These are phyloP conservation scores for Machaerirhynchus nigripectus DNA, from an alignment of 2,113 vertebrate species.

Conservation along the genomic window DNA sequence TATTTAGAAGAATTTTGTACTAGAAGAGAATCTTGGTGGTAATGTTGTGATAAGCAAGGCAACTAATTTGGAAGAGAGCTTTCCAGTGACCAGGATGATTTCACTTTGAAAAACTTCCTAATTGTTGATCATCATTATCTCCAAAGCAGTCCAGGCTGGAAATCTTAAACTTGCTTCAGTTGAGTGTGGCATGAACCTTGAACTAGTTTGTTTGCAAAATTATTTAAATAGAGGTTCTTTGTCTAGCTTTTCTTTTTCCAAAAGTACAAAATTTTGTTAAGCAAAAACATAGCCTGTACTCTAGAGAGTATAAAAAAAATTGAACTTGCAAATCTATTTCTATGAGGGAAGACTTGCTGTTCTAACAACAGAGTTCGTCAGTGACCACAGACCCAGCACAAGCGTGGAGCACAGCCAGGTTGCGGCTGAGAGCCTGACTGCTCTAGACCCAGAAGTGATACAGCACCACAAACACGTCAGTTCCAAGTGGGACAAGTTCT, in stretches of 20 bases:
- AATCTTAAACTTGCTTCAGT: background rate
- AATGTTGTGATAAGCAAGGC: background rate
- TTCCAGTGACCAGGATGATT: background rate
- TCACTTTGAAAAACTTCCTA: background rate
- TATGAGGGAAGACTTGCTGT: background rate
- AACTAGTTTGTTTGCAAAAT: background rate
- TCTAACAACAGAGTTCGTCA: background rate
- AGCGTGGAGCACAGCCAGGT: accelerated
- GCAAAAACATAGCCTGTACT: background rate
- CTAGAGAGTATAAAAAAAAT: background rate
- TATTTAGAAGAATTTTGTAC: background rate
- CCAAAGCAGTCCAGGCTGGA: background rate
- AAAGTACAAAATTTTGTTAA: background rate
- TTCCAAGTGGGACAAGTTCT: background rate
- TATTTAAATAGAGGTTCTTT: background rate
- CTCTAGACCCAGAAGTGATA: background rate
- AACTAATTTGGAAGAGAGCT: background rate
- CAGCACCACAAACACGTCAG: accelerated
- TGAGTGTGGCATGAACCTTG: background rate
- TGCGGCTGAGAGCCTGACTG: background rate
- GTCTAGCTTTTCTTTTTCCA: background rate
- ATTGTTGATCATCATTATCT: background rate
- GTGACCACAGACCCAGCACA: accelerated
- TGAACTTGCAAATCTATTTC: background rate
- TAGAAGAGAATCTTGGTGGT: background rate